Base-by-base conservation (phyloP, 2,888 invertebrate genomes). In the Microchrysa polita region DNA sequence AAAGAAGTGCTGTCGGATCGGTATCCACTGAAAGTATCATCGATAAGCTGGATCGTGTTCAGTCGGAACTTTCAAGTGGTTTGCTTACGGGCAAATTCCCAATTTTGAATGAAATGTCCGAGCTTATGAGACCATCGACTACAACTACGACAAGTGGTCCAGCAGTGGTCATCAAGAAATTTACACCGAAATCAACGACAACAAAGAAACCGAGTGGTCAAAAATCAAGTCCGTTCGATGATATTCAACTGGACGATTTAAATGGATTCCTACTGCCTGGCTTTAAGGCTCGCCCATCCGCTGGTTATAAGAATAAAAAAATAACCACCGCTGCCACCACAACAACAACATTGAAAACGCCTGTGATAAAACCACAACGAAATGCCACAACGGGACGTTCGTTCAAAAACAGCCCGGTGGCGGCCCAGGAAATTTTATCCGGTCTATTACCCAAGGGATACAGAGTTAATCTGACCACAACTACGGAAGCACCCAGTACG, bases 21-120 rank as follows among this genome's bases (percentile, higher is more conserved):
- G 74, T 63, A n/a, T 93, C 93, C 0, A 94, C 94, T 1, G 94
- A 94, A 85, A 94, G 93, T 80, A 91, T 94, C 61, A 94, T 93
- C 77, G 95, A 95, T 79, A 94, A 94, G 83, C 85, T 95, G 77
- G 94, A 95, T 81, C 88, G 92, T 71, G 93, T 93, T 12, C 94
- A 94, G 80, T 94, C 94, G 0, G 94, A 94, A 81, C 83, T 95
- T 27, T 93, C 93, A 0, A 92, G 92, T 79, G 92, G 91, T 72
- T 88, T 94, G 65, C 84, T 94, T 23, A 90, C 90, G 2, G 92
- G 92, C 67, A 91, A 91, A 69, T 90, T 93, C 78, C 88, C 91
- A 75, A 89, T 90, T 67, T 88, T 90, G 40, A 90, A 89, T 67
- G 91, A 91, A 82, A 91, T 92, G 81, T 89, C 74, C 16, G 75